Evolutionary conservation across 2,888 invertebrate genomes (phyloP).

Genomic region (Didymodactylos carnosus): DNA sequence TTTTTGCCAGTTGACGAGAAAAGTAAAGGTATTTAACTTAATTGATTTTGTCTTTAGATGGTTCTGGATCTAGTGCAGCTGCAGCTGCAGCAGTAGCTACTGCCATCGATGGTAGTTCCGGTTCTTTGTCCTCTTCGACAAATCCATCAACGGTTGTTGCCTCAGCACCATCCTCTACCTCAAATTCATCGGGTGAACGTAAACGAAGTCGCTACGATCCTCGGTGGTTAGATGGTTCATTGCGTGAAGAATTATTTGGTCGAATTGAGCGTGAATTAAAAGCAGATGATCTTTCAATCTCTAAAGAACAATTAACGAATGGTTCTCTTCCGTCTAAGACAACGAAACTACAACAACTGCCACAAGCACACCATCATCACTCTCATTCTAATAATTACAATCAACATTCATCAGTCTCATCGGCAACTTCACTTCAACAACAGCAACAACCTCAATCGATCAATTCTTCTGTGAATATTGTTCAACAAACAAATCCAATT

Average conservation of each 20-base stretch:
- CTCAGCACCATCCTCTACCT: background rate
- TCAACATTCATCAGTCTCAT: slow-evolving; percentile 19
- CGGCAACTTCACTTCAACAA: too few species aligned
- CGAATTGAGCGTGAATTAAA: background rate
- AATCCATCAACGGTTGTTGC: background rate
- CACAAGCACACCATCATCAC: too few species aligned
- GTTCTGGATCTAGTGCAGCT: too few species aligned
- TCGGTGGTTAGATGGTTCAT: background rate
- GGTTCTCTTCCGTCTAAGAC: too few species aligned
- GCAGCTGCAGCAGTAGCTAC: too few species aligned
- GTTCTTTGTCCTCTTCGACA: background rate
- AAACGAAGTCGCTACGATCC: background rate
- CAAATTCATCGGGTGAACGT: background rate
- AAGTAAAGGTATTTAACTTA: too few species aligned
- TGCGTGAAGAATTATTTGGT: background rate
- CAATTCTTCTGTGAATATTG: background rate
- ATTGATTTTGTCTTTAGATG: too few species aligned
- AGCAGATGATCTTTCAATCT: background rate
- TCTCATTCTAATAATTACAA: slow-evolving; percentile 15
- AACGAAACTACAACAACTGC: too few species aligned
- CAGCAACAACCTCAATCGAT: background rate
- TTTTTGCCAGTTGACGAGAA: too few species aligned
- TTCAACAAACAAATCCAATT: slow-evolving; percentile 46
- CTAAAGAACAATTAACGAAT: background rate
- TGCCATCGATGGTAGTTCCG: too few species aligned